Evolutionary conservation across 2,113 vertebrate species (phyloP).

Genomic region (Phrynosoma blainvillii): DNA sequence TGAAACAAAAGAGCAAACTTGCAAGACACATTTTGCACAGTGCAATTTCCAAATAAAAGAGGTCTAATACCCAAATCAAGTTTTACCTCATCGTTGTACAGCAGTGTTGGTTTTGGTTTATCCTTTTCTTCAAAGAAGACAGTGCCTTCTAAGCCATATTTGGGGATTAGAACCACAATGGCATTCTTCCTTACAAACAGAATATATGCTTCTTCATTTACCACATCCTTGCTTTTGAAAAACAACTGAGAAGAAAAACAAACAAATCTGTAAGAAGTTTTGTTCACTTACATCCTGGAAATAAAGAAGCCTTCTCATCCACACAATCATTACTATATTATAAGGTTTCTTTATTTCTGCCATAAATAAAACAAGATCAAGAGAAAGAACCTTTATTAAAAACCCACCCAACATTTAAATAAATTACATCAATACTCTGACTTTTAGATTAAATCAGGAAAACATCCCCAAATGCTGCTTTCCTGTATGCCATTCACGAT

Average conservation of each 20-base stretch:
- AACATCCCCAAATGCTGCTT: background rate
- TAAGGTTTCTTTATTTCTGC: background rate
- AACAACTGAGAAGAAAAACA: slow-evolving; percentile 84
- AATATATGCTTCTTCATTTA: slow-evolving; percentile 94
- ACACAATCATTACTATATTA: background rate
- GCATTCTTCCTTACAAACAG: slow-evolving; percentile 97
- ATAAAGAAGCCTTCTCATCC: background rate
- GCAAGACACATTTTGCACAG: slow-evolving; percentile 1
- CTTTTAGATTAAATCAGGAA: background rate
- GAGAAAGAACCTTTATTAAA: background rate
- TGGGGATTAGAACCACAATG: slow-evolving; percentile 95
- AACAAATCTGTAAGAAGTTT: background rate
- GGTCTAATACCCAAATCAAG: background rate
- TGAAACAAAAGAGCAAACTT: background rate
- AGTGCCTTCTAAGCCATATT: slow-evolving; percentile 94
- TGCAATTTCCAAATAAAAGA: background rate
- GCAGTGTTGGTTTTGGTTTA: slow-evolving; percentile 80
- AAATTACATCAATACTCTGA: background rate
- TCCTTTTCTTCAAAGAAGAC: slow-evolving; percentile 94
- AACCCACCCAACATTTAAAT: background rate
- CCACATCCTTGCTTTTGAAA: slow-evolving; percentile 91
- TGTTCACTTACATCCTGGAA: background rate
- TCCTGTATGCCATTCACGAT: background rate
- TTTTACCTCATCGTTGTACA: slow-evolving; percentile 88
- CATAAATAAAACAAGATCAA: background rate